phyloP scores from a whole-genome alignment of 2,888 invertebrate genomes.

The Nasonovia ribisnigri region DNA sequence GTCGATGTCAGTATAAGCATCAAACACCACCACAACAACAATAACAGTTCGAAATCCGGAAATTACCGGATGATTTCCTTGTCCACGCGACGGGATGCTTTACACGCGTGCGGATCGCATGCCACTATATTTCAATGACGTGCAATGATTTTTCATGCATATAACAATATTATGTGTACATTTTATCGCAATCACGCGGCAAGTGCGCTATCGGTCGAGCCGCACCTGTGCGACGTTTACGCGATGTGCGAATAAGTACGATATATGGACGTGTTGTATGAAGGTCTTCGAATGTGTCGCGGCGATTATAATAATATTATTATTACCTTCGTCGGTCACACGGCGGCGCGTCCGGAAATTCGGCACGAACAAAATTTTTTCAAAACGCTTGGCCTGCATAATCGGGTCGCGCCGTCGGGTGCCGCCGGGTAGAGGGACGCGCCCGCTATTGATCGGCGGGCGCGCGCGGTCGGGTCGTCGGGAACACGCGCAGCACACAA shows the following conservation, averaged over 20 bases:
- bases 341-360: neutral
- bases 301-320: neutral
- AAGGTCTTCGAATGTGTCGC: constrained; percentile 18
- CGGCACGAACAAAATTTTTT: neutral
- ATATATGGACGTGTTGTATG: neutral
- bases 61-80: neutral
- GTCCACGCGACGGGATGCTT: neutral
- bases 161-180: neutral
- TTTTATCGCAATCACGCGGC: neutral
- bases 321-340: neutral
- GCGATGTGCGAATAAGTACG: neutral
- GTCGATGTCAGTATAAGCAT: neutral
- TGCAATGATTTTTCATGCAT: neutral
- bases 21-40: neutral
- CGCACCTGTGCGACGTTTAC: neutral
- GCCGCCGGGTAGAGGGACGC: neutral
- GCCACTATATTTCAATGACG: neutral
- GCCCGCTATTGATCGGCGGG: constrained; percentile 54
- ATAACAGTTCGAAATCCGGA: neutral
- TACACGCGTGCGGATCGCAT: neutral
- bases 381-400: neutral
- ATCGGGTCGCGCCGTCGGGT: neutral
- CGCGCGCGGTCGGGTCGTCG: constrained; percentile 19
- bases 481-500: constrained; percentile 30
- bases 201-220: neutral